Percentiles rank a stretch among this genome's conserved stretches.
Evolutionary conservation across 1,140 invertebrate genomes (phyloP).

Genomic region (Nomia melanderi): DNA sequence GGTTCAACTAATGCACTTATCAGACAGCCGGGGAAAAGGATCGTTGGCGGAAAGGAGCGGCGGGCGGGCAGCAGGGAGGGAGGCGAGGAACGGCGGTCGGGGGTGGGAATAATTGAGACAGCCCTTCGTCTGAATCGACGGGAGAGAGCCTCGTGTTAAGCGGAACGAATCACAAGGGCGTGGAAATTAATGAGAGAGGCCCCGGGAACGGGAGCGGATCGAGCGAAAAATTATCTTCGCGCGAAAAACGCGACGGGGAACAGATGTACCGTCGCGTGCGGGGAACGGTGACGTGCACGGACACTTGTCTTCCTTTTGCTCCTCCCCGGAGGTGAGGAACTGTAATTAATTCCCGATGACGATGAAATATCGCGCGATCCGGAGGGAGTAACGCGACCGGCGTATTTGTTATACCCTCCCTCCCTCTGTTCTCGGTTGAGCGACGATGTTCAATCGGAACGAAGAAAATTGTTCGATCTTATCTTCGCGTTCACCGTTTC

Average conservation of each 20-base stretch:
- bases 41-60: too few species aligned
- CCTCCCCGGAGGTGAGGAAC: neutral
- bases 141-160: conserved; percentile 12
- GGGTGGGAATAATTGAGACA: conserved; percentile 58
- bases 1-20: conserved; percentile 65
- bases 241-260: neutral
- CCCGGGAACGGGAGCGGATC: conserved; percentile 17
- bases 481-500: too few species aligned
- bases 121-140: conserved; percentile 21
- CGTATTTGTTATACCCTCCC: neutral
- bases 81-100: neutral
- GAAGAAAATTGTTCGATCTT: too few species aligned
- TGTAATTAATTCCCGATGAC: neutral
- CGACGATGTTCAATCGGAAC: too few species aligned
- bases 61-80: neutral
- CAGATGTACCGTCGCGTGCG: neutral
- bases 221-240: conserved; percentile 40
- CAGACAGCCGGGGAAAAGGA: conserved; percentile 47
- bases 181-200: conserved; percentile 37
- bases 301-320: too few species aligned
- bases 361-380: neutral
- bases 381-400: neutral
- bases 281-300: neutral
- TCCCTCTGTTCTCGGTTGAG: neutral
- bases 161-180: conserved; percentile 47